phyloP scores from a whole-genome alignment of 2,888 invertebrate genomes.

The Oligia strigilis region DNA sequence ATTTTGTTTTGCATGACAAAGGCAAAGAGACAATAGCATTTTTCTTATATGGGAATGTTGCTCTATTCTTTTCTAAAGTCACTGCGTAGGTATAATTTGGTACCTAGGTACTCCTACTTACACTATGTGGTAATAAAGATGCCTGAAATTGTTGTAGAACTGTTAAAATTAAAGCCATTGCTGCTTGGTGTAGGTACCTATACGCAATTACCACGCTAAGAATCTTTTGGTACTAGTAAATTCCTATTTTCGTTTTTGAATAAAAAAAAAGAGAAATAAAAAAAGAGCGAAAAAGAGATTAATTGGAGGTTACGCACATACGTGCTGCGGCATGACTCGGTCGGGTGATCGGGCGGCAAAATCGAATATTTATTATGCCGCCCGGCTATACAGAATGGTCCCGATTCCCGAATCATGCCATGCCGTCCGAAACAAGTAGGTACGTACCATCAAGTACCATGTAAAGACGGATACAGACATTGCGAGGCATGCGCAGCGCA shows the following conservation, averaged over 20 bases:
- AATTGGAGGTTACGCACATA: background rate
- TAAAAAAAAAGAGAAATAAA: background rate
- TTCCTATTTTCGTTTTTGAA: background rate
- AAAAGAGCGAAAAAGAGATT: background rate
- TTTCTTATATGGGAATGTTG: conserved; percentile 23
- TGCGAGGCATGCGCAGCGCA: too few species aligned
- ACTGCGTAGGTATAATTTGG: background rate
- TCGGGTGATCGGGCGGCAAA: background rate
- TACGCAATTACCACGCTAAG: background rate
- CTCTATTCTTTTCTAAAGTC: conserved; percentile 8
- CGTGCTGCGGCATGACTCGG: background rate
- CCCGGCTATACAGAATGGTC: background rate
- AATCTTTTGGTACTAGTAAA: background rate
- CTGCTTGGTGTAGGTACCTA: background rate
- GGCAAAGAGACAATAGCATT: conserved; percentile 5
- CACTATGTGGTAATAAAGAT: background rate
- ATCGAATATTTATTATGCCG: too few species aligned
- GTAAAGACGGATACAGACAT: too few species aligned
- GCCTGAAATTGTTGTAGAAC: background rate
- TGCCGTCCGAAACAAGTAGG: background rate
- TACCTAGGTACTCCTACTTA: background rate
- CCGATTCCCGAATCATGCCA: background rate
- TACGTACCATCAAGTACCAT: too few species aligned
- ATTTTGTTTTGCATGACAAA: conserved; percentile 34
- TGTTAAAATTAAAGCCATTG: background rate